Evolutionary conservation across 2,888 invertebrate genomes (phyloP).

Genomic region (Neocrepidodera transversa): DNA sequence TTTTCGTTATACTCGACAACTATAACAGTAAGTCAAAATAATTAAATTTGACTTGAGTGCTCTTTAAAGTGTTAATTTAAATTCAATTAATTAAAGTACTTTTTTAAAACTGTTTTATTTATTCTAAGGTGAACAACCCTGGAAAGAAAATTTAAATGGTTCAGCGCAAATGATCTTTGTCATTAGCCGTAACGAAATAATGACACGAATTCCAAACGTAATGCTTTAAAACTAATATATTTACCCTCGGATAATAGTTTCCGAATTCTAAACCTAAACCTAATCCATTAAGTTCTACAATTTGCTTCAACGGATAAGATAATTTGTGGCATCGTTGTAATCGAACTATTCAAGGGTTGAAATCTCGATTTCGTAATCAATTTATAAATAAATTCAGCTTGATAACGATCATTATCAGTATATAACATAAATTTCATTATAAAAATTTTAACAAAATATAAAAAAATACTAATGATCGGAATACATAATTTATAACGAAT

Average conservation of each 20-base stretch:
- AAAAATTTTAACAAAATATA: too few relatives aligned
- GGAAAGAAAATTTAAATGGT: background rate
- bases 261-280: constrained; percentile 88
- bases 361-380: constrained; percentile 5
- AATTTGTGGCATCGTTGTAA: constrained; percentile 77
- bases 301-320: constrained; percentile 72
- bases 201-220: background rate
- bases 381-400: background rate
- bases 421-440: too few relatives aligned
- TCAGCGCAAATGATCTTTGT: background rate
- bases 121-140: background rate
- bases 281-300: constrained; percentile 76
- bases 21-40: too few relatives aligned
- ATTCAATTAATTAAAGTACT: too few relatives aligned
- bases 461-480: too few relatives aligned
- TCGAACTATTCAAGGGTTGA: constrained; percentile 58
- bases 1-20: too few relatives aligned
- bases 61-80: too few relatives aligned
- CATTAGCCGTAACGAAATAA: background rate
- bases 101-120: too few relatives aligned
- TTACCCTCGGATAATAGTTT: constrained; percentile 68
- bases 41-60: too few relatives aligned
- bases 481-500: too few relatives aligned
- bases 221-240: constrained; percentile 35
- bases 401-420: too few relatives aligned